phyloP scores from a whole-genome alignment of 1,140 invertebrate genomes.

The Sminthurides bifidus region DNA sequence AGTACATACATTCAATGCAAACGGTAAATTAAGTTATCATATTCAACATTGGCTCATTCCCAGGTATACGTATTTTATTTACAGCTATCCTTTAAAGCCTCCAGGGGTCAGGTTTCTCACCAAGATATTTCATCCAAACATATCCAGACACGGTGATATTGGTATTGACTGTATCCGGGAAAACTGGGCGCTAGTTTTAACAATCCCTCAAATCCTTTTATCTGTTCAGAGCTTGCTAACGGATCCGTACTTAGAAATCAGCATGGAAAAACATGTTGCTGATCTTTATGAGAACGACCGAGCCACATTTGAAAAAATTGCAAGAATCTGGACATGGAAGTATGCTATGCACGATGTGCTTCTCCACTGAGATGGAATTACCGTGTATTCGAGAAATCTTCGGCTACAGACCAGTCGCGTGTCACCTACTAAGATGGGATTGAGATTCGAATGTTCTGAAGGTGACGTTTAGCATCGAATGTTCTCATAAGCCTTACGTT shows the following conservation, averaged over 20 bases:
- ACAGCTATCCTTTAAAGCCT: slow-evolving; percentile 79
- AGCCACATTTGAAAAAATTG: slow-evolving; percentile 64
- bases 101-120: slow-evolving; percentile 79
- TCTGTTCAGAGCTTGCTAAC: slow-evolving; percentile 84
- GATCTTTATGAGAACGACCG: slow-evolving; percentile 64
- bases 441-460: too few species aligned
- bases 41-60: too few species aligned
- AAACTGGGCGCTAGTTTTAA: slow-evolving; percentile 87
- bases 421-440: too few species aligned
- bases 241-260: slow-evolving; percentile 56
- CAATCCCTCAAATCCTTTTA: slow-evolving; percentile 77
- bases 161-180: slow-evolving; percentile 90
- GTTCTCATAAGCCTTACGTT: too few species aligned
- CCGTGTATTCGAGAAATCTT: too few species aligned
- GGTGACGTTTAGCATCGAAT: too few species aligned
- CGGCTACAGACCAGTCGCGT: too few species aligned
- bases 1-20: too few species aligned
- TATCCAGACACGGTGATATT: slow-evolving; percentile 89
- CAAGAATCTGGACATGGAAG: slow-evolving; percentile 77
- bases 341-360: slow-evolving; percentile 82
- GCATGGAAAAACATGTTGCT: slow-evolving; percentile 81
- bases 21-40: too few species aligned
- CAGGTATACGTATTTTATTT: too few species aligned
- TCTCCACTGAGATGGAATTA: slow-evolving; percentile 34
- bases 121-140: slow-evolving; percentile 87